phyloP scores from a whole-genome alignment of 2,797 vertebrate genomes.

The Typhlichthys eigenmanni region DNA sequence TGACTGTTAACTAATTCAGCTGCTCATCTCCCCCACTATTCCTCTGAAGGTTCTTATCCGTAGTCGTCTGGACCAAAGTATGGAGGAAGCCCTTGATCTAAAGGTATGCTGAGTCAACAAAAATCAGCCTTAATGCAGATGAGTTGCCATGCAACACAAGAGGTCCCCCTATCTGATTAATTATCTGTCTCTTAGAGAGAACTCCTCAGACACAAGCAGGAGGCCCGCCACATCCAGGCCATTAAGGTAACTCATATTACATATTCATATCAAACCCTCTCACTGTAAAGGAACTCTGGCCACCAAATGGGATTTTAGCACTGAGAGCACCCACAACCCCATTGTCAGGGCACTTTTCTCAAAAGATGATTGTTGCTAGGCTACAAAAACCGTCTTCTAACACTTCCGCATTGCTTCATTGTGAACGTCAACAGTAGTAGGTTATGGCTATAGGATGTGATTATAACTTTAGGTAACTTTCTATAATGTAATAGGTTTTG shows the following conservation, averaged over 20 bases:
- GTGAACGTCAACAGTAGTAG: too few relatives aligned
- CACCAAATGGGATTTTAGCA: background rate
- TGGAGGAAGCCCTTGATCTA: slow-evolving; percentile 92
- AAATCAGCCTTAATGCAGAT: slow-evolving; percentile 52
- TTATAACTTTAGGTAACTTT: too few relatives aligned
- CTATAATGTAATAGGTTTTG: too few relatives aligned
- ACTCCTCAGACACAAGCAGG: slow-evolving; percentile 93
- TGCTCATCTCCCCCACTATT: slow-evolving; percentile 43
- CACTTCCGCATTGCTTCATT: too few relatives aligned
- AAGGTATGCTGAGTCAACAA: slow-evolving; percentile 82
- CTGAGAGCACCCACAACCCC: too few relatives aligned
- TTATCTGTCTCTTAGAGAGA: slow-evolving; percentile 83
- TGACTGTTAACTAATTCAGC: slow-evolving; percentile 55
- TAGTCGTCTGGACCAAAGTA: slow-evolving; percentile 94
- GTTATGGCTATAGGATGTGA: too few relatives aligned
- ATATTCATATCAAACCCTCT: slow-evolving; percentile 11
- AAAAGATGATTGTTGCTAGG: too few relatives aligned
- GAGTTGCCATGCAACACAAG: slow-evolving; percentile 22
- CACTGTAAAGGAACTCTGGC: slow-evolving; percentile 5
- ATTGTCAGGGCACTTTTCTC: too few relatives aligned
- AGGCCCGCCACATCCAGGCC: slow-evolving; percentile 92
- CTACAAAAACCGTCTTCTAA: too few relatives aligned
- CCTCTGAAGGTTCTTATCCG: slow-evolving; percentile 88
- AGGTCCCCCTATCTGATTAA: slow-evolving; percentile 21
- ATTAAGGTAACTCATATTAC: slow-evolving; percentile 86